Base-by-base conservation (phyloP, 2,888 invertebrate genomes). In the Hypercompe scribonia region DNA sequence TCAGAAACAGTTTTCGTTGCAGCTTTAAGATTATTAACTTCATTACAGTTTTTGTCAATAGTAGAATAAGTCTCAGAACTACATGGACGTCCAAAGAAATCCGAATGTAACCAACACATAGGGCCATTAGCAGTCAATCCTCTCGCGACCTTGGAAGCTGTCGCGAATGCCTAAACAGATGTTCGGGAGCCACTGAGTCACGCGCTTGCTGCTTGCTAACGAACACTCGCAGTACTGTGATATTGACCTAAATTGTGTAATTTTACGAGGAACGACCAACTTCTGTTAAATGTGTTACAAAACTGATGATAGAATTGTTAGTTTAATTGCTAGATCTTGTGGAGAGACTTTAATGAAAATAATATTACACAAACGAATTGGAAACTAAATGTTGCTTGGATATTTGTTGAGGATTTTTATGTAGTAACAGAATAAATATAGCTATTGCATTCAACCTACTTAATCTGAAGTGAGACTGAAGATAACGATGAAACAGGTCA, bases 211-310 rank as follows among this genome's bases (percentile, higher is more conserved):
- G 81, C 81, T 58, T 82, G 90, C 88, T 83, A 87, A 84, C 88
- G 88, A 85, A 85, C 63, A 33, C 86, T 81, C 81, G 84, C 87
- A 65, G 65, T 61, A 85, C 77, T 83, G 84, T 89, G 93, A 85
- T 93, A 94, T 92, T 94, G 94, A 93, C 94, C 93, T 83, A 83
- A 89, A 92, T 93, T 91, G 89, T 89, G 93, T 89, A 94, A 94
- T 84, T 88, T 84, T 87, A 89, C 89, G 87, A 84, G 76, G 70
- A 78, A 78, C 73, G 76, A 79, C 7, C 54, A 54, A 54, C 39
- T 68, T 74, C 58, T 69, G 31, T 54, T 71, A 66, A 66, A 75
- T 64, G 67, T 65, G 39, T 76, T 73, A 71, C 75, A 72, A 72
- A 74, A 61, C 50, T 61, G 33, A 67, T 34, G n/a, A 68, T 72